Percentiles rank a stretch among this genome's conserved stretches.
Evolutionary conservation across 2,113 vertebrate genomes (phyloP).

Genomic region (Sinocyclocheilus rhinocerous): DNA sequence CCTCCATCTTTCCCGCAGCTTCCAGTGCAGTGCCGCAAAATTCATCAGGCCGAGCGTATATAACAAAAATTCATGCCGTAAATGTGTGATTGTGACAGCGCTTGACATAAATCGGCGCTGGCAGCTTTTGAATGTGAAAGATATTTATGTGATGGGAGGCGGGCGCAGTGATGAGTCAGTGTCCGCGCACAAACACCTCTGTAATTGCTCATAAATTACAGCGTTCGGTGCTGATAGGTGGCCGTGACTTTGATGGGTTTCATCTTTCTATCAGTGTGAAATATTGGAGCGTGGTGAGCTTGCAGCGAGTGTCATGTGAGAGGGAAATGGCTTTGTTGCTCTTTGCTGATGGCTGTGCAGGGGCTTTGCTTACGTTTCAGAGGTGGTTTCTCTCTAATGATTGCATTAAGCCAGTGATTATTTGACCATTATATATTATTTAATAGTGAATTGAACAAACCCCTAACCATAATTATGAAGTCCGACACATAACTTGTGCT

Average conservation of each 20-base stretch:
- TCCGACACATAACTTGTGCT: too few species aligned
- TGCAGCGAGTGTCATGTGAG: neutral
- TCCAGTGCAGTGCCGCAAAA: conserved; percentile 62
- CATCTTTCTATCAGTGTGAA: conserved; percentile 31
- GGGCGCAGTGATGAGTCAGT: conserved; percentile 24
- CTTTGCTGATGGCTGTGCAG: neutral
- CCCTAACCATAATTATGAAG: neutral
- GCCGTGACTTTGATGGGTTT: conserved; percentile 61
- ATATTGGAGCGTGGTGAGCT: conserved; percentile 34
- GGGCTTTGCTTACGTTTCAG: neutral
- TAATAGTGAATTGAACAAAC: neutral
- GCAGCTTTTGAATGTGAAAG: conserved; percentile 71
- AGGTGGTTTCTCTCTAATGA: neutral
- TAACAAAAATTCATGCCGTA: conserved; percentile 61
- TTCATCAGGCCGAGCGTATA: conserved; percentile 64
- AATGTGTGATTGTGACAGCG: conserved; percentile 69
- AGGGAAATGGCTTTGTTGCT: conserved; percentile 8
- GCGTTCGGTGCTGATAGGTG: conserved; percentile 71
- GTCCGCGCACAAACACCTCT: conserved; percentile 66
- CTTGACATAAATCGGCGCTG: conserved; percentile 70
- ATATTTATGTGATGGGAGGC: conserved; percentile 71
- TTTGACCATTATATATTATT: neutral
- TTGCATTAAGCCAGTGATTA: neutral
- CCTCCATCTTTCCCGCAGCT: conserved; percentile 52
- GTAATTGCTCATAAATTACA: conserved; percentile 82